Conservation (phyloP, 1,140 invertebrate species). For the Apis laboriosa region DNA sequence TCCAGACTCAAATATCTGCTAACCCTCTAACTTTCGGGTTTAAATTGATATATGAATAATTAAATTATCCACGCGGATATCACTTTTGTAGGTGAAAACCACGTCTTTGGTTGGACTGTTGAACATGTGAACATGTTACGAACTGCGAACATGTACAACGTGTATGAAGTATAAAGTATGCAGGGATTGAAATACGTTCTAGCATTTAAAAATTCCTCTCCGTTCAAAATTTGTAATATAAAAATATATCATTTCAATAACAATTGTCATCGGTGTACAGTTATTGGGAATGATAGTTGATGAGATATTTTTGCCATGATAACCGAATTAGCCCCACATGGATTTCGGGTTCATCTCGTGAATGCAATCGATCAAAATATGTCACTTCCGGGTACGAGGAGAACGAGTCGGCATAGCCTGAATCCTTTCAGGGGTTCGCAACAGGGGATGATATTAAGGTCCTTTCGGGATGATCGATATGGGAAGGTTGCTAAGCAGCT, state of each 20-base stretch:
- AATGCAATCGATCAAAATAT: conserved; percentile 38
- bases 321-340: not conserved
- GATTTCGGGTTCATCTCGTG: not conserved
- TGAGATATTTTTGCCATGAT: not conserved
- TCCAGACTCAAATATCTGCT: too few species aligned
- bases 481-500: conserved; percentile 61
- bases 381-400: not conserved
- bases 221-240: too few species aligned
- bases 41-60: too few species aligned
- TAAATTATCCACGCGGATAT: too few species aligned
- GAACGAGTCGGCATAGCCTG: conserved; percentile 11
- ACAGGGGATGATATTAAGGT: conserved; percentile 47
- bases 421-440: conserved; percentile 39
- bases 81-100: too few species aligned
- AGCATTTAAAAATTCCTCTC: too few species aligned
- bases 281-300: not conserved
- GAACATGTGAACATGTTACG: too few species aligned
- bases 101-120: too few species aligned
- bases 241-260: not conserved
- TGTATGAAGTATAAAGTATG: too few species aligned
- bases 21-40: too few species aligned
- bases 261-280: not conserved
- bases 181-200: too few species aligned
- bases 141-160: too few species aligned
- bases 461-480: conserved; percentile 45